Evolutionary conservation across 2,888 invertebrate genomes (phyloP).

Genomic region (Coenonympha glycerion): DNA sequence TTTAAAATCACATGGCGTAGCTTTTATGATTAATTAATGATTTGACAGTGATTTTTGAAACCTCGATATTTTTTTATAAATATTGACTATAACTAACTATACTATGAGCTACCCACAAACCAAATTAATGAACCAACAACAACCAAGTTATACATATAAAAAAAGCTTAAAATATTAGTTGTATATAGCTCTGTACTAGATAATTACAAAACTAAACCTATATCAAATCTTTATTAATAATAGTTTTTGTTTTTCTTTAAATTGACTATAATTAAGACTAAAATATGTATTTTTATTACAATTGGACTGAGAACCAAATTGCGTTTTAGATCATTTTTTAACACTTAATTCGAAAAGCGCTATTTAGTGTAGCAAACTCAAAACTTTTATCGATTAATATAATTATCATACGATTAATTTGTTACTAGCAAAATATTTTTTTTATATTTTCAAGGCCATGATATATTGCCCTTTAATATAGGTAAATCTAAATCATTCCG

Average conservation of each 20-base stretch:
- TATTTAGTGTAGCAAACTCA: slow-evolving; percentile 46
- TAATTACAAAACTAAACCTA: slow-evolving; percentile 57
- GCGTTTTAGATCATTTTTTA: slow-evolving; percentile 44
- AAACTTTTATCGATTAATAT: slow-evolving; percentile 42
- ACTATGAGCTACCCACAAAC: slow-evolving; percentile 61
- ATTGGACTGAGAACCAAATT: slow-evolving; percentile 59
- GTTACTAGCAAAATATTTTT: slow-evolving; percentile 27
- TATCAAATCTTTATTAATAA: slow-evolving; percentile 44
- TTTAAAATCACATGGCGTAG: slow-evolving; percentile 5
- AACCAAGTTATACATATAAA: slow-evolving; percentile 61
- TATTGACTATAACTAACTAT: slow-evolving; percentile 34
- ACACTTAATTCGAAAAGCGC: slow-evolving; percentile 56
- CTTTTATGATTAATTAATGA: not conserved
- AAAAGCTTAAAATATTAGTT: slow-evolving; percentile 51
- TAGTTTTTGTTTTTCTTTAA: slow-evolving; percentile 30
- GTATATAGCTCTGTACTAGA: slow-evolving; percentile 44
- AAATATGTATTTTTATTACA: slow-evolving; percentile 46
- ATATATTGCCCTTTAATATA: slow-evolving; percentile 50
- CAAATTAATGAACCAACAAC: slow-evolving; percentile 55
- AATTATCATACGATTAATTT: slow-evolving; percentile 50
- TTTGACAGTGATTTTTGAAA: not conserved
- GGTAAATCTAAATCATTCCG: slow-evolving; percentile 33
- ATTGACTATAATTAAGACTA: slow-evolving; percentile 64
- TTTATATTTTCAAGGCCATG: slow-evolving; percentile 49
- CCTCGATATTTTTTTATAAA: slow-evolving; percentile 23